Base-by-base conservation (phyloP, 2,113 vertebrate genomes). In the Phrynosoma blainvillii region DNA sequence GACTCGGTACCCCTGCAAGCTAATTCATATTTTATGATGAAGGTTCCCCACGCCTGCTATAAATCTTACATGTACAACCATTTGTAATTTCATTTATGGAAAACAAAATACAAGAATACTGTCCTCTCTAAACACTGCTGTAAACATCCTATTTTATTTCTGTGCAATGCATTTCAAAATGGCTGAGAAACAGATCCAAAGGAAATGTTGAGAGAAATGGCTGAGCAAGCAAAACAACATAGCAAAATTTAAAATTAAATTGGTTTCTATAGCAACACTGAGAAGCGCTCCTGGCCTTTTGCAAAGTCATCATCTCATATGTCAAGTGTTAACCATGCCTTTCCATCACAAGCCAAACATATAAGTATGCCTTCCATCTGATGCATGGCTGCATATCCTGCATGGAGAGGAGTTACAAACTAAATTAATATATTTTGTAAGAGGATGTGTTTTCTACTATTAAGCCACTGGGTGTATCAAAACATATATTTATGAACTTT, bases 201-300 rank as follows among this genome's bases (percentile, higher is more conserved):
- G 42, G n/a, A 85, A 4, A 87, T 65, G 30, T 3, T 11, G 73
- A 66, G 0, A 5, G 85, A 87, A 87, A n/a, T 3, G n/a, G 79
- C 1, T 18, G 14, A 91, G 36, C 30, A 84, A 92, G 79, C 27
- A 87, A 90, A 92, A 88, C 18, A 84, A 0, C 16, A 3, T 0
- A 79, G 40, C 71, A 87, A 83, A 4, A 73, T 1, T 84, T 74
- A 27, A 82, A 88, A 82, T 66, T 82, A n/a, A 88, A 36, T 74
- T 14, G 27, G 16, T 30, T 59, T 40, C 9, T 68, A 42, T 10
- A n/a, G 70, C 1, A 4, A 0, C 84, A 14, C 32, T 84, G 2
- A 65, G 65, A 21, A 59, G 47, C 25, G 5, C 42, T 84, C 13
- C 73, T n/a, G 14, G 36, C n/a, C 20, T 1, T 59, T 75, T 25